phyloP scores from a whole-genome alignment of 2,888 invertebrate species.

The Alsophila aescularia region DNA sequence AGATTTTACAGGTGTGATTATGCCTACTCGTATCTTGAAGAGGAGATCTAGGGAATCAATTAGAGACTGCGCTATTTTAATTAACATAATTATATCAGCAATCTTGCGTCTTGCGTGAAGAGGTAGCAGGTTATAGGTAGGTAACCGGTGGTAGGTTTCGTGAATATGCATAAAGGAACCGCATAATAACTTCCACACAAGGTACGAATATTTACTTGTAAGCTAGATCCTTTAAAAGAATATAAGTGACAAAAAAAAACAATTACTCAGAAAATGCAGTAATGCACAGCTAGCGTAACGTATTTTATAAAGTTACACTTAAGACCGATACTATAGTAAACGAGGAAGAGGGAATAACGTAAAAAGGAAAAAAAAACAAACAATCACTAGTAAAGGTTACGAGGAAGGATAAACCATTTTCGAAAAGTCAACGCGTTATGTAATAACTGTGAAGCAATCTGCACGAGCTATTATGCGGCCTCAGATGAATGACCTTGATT shows the following conservation, averaged over 20 bases:
- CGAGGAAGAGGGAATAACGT: slow-evolving; percentile 20
- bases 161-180: not conserved
- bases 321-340: slow-evolving; percentile 27
- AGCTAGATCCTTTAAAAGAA: not conserved
- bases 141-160: too few species aligned
- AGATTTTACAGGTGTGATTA: too few species aligned
- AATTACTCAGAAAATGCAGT: slow-evolving; percentile 44
- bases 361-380: not conserved
- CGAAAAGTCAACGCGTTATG: not conserved
- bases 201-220: not conserved
- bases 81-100: too few species aligned
- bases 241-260: slow-evolving; percentile 28
- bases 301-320: slow-evolving; percentile 38
- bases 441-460: slow-evolving; percentile 19
- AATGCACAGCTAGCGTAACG: slow-evolving; percentile 45
- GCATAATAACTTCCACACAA: not conserved
- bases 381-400: slow-evolving; percentile 4
- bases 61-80: too few species aligned
- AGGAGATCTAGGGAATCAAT: too few species aligned
- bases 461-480: slow-evolving; percentile 27
- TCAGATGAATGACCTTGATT: slow-evolving; percentile 34
- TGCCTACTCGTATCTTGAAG: too few species aligned
- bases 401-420: not conserved
- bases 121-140: too few species aligned
- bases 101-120: too few species aligned